Evolutionary conservation across 2,113 vertebrate species (phyloP).

Genomic region (Ammospiza nelsoni): DNA sequence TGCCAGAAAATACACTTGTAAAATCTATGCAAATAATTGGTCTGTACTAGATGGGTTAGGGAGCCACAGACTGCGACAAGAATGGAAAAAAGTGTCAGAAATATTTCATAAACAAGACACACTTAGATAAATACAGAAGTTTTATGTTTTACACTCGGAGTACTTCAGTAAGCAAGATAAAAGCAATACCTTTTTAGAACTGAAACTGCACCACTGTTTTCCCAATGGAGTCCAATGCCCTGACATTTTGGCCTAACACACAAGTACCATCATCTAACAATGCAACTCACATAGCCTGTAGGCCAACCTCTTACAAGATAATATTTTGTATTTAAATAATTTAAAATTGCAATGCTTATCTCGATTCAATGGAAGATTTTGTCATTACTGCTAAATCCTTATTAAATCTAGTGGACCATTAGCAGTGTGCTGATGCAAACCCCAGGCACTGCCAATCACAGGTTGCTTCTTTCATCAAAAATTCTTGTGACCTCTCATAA

Average conservation of each 20-base stretch:
- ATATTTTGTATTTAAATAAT: neutral
- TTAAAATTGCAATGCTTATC: neutral
- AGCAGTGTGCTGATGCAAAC: neutral
- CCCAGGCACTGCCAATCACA: neutral
- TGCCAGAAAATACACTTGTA: neutral
- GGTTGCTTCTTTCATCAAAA: neutral
- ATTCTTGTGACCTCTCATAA: neutral
- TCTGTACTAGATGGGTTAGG: neutral
- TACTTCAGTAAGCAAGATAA: neutral
- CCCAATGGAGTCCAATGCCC: neutral
- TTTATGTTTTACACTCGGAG: neutral
- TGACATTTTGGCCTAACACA: neutral
- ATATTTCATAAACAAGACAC: neutral
- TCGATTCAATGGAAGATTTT: neutral
- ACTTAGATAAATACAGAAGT: neutral
- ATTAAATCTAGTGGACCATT: neutral
- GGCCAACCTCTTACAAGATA: neutral
- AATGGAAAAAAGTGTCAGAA: neutral
- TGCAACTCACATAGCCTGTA: neutral
- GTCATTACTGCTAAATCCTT: neutral
- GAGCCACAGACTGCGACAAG: neutral
- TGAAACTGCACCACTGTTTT: neutral
- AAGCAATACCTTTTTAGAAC: neutral
- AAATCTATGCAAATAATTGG: neutral
- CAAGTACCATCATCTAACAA: neutral